Percentiles rank a stretch among this genome's conserved stretches.
Evolutionary conservation across 1,140 invertebrate genomes (phyloP).

Genomic region (Zaprionus ghesquierei): DNA sequence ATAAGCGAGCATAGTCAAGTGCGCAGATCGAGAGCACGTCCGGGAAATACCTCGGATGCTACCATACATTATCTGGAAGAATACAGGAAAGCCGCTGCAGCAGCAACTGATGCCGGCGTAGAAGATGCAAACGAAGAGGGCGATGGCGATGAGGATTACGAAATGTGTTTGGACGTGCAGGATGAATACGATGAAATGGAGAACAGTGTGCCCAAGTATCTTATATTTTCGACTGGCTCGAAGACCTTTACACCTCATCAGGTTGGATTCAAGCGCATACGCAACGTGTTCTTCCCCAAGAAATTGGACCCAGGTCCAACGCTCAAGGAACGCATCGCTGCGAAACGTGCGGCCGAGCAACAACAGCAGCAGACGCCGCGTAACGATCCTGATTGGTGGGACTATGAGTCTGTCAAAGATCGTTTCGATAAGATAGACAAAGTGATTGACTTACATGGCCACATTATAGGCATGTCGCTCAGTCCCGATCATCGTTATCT

Average conservation of each 20-base stretch:
- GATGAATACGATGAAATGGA: conserved; percentile 83
- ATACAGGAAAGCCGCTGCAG: conserved; percentile 53
- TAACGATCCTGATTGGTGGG: conserved; percentile 87
- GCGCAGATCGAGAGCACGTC: conserved; percentile 37
- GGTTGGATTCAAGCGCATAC: conserved; percentile 92
- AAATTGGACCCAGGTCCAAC: conserved; percentile 87
- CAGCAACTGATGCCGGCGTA: conserved; percentile 3
- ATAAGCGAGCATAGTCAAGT: conserved; percentile 52
- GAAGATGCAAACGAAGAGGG: conserved; percentile 40
- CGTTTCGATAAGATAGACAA: conserved; percentile 92
- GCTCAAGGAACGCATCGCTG: conserved; percentile 87
- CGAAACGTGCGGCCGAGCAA: conserved; percentile 83
- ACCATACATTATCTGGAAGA: conserved; percentile 73
- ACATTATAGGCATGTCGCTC: conserved; percentile 94
- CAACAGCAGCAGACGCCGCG: conserved; percentile 81
- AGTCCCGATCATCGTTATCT: conserved; percentile 94
- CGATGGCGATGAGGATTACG: conserved; percentile 67
- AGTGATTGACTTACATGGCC: conserved; percentile 93
- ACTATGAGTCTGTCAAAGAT: conserved; percentile 88
- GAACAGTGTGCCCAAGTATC: conserved; percentile 85
- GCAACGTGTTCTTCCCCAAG: conserved; percentile 88
- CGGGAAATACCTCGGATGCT: conserved; percentile 41
- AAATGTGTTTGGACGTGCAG: conserved; percentile 39
- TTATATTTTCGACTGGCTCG: conserved; percentile 93
- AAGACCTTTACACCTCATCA: conserved; percentile 94